A percentile compares a stretch with the other conserved stretches of the same genome.
Conservation (phyloP, 2,113 vertebrate species). For the Thunnus maccoyii region DNA sequence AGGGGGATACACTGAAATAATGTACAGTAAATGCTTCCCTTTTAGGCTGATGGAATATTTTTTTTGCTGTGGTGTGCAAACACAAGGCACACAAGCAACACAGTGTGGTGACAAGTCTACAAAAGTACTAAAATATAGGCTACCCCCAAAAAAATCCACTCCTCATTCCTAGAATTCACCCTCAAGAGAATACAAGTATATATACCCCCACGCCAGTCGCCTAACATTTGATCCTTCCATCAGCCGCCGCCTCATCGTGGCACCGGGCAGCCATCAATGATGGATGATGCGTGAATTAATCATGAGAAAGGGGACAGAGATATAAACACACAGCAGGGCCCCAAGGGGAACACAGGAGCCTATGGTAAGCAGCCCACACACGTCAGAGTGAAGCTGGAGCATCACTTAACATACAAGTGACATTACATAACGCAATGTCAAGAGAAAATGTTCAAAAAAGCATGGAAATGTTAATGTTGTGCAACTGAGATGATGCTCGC, state of each 20-base stretch:
- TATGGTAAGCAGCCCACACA: conserved; percentile 24
- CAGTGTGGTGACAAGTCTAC: neutral
- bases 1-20: neutral
- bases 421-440: conserved; percentile 42
- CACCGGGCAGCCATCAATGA: conserved; percentile 75
- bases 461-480: neutral
- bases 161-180: neutral
- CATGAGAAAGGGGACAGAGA: conserved; percentile 71
- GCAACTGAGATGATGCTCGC: neutral
- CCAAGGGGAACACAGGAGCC: conserved; percentile 13
- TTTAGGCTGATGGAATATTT: conserved; percentile 4
- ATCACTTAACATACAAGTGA: conserved; percentile 21
- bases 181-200: conserved; percentile 39
- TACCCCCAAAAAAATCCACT: neutral
- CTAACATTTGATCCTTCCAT: conserved; percentile 61
- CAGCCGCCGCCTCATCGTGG: conserved; percentile 64
- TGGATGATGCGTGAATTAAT: conserved; percentile 81
- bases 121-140: neutral
- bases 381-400: conserved; percentile 18
- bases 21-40: neutral
- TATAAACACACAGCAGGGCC: conserved; percentile 57
- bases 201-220: conserved; percentile 21
- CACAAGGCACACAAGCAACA: neutral
- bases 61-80: conserved; percentile 16
- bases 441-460: neutral